A percentile compares a stretch with the other conserved stretches of the same genome.
These are phyloP conservation scores for Pollenia amentaria DNA, from an alignment of 2,888 invertebrate species.

Conservation along the genomic window DNA sequence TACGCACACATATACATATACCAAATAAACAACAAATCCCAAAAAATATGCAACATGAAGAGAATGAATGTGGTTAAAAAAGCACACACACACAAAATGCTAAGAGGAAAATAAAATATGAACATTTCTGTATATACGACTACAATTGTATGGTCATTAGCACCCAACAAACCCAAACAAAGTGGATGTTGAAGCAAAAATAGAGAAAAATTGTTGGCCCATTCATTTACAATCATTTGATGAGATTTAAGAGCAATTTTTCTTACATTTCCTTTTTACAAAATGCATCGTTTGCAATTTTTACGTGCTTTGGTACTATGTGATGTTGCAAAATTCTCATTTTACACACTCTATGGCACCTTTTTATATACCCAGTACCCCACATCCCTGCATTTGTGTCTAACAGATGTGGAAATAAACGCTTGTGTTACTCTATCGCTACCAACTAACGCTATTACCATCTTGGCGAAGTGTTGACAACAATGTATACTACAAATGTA, in stretches of 20 bases:
- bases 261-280: slow-evolving; percentile 71
- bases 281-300: slow-evolving; percentile 72
- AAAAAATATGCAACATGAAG: slow-evolving; percentile 43
- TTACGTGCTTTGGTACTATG: slow-evolving; percentile 66
- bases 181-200: slow-evolving; percentile 45
- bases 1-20: not conserved
- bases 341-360: slow-evolving; percentile 26
- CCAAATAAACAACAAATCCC: not conserved
- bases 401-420: slow-evolving; percentile 27
- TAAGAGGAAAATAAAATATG: slow-evolving; percentile 33
- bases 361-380: not conserved
- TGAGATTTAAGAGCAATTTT: slow-evolving; percentile 72
- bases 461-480: slow-evolving; percentile 60
- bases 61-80: not conserved
- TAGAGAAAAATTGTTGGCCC: slow-evolving; percentile 64
- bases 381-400: not conserved
- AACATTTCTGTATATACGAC: slow-evolving; percentile 26
- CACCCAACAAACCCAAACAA: slow-evolving; percentile 70
- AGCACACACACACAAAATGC: not conserved
- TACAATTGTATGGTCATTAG: slow-evolving; percentile 71
- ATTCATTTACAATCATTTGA: slow-evolving; percentile 73
- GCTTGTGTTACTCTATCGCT: slow-evolving; percentile 36
- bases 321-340: slow-evolving; percentile 39
- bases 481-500: slow-evolving; percentile 40
- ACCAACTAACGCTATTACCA: not conserved